A percentile compares a stretch with the other conserved stretches of the same genome.
These are phyloP conservation scores for Benthosema pterotum DNA, from an alignment of 2,797 vertebrate genomes.

Conservation along the genomic window DNA sequence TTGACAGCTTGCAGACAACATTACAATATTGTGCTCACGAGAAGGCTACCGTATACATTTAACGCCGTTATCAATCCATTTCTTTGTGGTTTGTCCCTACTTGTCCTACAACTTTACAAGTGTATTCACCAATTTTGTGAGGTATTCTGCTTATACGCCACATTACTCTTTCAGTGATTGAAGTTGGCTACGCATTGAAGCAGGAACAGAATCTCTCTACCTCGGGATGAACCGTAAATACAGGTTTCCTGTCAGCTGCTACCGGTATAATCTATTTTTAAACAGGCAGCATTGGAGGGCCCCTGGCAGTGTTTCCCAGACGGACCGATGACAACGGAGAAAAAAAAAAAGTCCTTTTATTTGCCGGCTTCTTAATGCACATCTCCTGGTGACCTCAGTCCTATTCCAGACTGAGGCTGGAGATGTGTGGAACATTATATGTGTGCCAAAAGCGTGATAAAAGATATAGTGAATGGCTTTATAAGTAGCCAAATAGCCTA, in stretches of 20 bases:
- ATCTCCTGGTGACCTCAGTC: not conserved
- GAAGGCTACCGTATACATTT: too few species aligned
- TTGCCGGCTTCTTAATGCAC: conserved; percentile 44
- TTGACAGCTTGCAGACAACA: too few species aligned
- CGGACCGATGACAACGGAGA: conserved; percentile 30
- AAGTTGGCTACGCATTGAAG: conserved; percentile 30
- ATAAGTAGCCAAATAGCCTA: conserved; percentile 58
- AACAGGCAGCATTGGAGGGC: conserved; percentile 11
- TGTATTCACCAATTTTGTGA: too few species aligned
- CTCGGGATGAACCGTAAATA: conserved; percentile 14
- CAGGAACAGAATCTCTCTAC: not conserved
- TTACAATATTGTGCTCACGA: too few species aligned
- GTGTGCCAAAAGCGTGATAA: conserved; percentile 33
- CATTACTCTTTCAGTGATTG: conserved; percentile 7
- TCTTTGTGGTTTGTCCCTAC: too few species aligned
- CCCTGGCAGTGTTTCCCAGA: conserved; percentile 32
- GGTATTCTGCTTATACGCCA: not conserved
- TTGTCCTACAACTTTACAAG: too few species aligned
- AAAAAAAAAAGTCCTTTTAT: conserved; percentile 63
- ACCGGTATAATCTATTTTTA: conserved; percentile 51
- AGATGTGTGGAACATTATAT: not conserved
- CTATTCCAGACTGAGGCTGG: conserved; percentile 11
- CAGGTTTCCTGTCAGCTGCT: conserved; percentile 29
- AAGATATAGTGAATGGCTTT: conserved; percentile 53
- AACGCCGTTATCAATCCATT: too few species aligned